Evolutionary conservation across 2,888 invertebrate species (phyloP).

Genomic region (Tubulanus polymorphus): DNA sequence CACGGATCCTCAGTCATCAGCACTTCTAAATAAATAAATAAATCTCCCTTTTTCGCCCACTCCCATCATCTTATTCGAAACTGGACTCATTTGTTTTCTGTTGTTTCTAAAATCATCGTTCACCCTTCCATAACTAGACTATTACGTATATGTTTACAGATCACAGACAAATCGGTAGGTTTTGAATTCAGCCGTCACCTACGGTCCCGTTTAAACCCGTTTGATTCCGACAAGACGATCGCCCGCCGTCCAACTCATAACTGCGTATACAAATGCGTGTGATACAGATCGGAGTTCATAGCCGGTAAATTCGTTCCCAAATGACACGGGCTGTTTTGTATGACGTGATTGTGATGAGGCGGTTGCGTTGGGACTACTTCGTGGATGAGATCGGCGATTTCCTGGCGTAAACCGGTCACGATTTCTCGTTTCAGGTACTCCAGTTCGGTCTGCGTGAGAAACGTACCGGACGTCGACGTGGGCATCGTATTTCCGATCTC

Average conservation of each 20-base stretch:
- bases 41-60: no score
- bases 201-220: no score
- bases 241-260: constrained; percentile 38
- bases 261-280: constrained; percentile 52
- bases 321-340: neutral
- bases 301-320: constrained; percentile 33
- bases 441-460: constrained; percentile 38
- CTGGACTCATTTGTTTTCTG: no score
- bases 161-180: no score
- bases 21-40: neutral
- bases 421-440: constrained; percentile 46
- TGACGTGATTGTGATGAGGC: no score
- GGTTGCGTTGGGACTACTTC: constrained; percentile 6
- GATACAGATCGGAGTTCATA: constrained; percentile 44
- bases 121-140: no score
- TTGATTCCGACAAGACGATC: no score
- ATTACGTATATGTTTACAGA: no score
- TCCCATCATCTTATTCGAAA: no score
- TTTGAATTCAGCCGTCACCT: no score
- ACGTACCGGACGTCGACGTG: constrained; percentile 14
- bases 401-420: constrained; percentile 36
- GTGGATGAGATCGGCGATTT: constrained; percentile 23
- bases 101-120: no score
- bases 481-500: constrained; percentile 14
- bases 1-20: neutral